phyloP scores from a whole-genome alignment of 2,113 vertebrate genomes.

The Triplophysa tibetana region DNA sequence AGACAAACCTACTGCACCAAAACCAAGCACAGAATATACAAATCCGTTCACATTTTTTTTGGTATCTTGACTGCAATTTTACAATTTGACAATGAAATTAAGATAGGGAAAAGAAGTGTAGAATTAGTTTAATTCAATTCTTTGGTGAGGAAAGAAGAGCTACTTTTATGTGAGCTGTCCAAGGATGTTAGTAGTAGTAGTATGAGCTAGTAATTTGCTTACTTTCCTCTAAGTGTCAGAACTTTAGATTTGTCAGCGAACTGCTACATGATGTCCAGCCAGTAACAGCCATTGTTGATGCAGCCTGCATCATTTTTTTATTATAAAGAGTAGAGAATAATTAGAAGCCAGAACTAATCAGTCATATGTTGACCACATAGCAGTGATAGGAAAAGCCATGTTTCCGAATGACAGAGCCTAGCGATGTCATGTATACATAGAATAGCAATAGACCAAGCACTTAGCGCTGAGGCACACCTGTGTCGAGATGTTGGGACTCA shows the following conservation, averaged over 20 bases:
- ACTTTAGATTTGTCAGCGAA: neutral
- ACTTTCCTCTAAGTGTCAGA: neutral
- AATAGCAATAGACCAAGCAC: no score
- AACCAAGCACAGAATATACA: neutral
- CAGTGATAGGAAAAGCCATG: no score
- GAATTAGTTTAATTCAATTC: neutral
- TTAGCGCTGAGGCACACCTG: no score
- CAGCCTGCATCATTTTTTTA: no score
- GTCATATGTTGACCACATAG: no score
- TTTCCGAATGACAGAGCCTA: no score
- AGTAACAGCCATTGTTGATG: neutral
- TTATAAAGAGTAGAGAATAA: no score
- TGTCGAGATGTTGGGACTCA: no score
- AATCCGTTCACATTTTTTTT: conserved; percentile 27
- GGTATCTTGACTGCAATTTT: conserved; percentile 32
- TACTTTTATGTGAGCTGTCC: neutral
- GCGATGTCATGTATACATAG: no score
- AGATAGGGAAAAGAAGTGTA: neutral
- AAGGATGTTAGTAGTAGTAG: neutral
- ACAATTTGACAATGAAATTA: conserved; percentile 29
- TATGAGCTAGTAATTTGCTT: neutral
- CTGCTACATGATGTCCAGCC: no score
- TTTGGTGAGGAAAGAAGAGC: neutral
- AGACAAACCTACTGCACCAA: conserved; percentile 30
- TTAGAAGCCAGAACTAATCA: no score